These are phyloP conservation scores for Takifugu flavidus DNA, from an alignment of 2,113 vertebrate species.

Conservation along the genomic window DNA sequence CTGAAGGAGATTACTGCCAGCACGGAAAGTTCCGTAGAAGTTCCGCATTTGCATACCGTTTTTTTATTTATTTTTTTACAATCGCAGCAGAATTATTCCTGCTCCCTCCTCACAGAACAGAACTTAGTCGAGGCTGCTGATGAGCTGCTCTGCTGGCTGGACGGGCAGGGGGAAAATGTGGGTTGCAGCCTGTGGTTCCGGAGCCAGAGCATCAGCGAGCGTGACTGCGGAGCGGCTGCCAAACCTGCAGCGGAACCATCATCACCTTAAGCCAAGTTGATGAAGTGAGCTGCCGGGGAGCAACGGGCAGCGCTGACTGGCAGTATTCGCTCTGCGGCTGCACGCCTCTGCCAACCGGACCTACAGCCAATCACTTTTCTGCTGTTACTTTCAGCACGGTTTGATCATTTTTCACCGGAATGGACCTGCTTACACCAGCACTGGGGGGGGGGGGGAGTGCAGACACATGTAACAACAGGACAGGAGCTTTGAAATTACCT, in stretches of 20 bases:
- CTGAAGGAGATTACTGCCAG: too few relatives aligned
- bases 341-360: conserved; percentile 10
- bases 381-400: conserved; percentile 11
- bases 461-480: background rate
- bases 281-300: conserved; percentile 20
- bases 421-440: conserved; percentile 20
- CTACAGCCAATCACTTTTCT: conserved; percentile 12
- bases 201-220: conserved; percentile 1
- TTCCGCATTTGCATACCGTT: background rate
- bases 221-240: conserved; percentile 1
- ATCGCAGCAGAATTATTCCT: conserved; percentile 4
- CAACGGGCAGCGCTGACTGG: conserved; percentile 27
- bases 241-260: conserved; percentile 8
- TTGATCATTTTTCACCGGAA: conserved; percentile 9
- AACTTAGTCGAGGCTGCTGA: background rate
- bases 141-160: background rate
- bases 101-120: background rate
- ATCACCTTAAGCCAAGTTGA: conserved; percentile 19
- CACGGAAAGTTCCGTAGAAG: too few relatives aligned
- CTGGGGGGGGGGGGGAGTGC: conserved; percentile 3
- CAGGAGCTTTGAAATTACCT: conserved; percentile 9
- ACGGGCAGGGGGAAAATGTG: conserved; percentile 5
- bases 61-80: background rate
- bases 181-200: conserved; percentile 6
- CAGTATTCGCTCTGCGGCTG: conserved; percentile 19